Conservation (phyloP, 2,797 vertebrate genomes). For the Hemitrygon akajei region DNA sequence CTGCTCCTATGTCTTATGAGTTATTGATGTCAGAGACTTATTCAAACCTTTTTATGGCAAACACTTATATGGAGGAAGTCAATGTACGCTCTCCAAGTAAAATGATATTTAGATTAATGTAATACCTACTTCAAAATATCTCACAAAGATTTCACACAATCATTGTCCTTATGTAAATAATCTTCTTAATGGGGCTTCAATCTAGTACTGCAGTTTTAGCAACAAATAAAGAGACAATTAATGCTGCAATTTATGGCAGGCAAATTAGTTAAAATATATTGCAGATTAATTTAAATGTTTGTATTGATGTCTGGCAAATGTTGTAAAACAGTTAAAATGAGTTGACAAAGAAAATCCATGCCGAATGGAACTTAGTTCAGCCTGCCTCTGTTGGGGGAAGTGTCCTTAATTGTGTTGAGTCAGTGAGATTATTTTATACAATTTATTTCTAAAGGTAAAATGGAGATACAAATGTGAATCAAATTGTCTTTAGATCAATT, state of each 20-base stretch:
- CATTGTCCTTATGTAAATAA: no score
- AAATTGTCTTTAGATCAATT: not conserved
- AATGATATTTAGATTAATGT: not conserved
- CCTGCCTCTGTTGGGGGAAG: not conserved
- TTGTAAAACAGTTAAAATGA: not conserved
- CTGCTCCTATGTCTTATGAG: no score
- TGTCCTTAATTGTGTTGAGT: not conserved
- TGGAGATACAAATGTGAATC: not conserved
- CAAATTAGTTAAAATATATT: not conserved
- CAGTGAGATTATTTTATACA: not conserved
- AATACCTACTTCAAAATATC: not conserved
- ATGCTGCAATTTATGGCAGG: not conserved
- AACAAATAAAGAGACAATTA: not conserved
- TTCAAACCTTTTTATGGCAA: not conserved
- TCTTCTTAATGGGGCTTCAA: not conserved
- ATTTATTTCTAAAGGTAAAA: not conserved
- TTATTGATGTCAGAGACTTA: not conserved
- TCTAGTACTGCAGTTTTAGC: not conserved
- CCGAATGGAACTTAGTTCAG: not conserved
- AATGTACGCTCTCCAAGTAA: not conserved
- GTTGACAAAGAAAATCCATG: not conserved
- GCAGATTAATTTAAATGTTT: not conserved
- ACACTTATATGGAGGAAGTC: not conserved
- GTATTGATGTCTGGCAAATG: not conserved
- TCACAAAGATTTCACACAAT: not conserved